phyloP scores from a whole-genome alignment of 2,888 invertebrate species.

The Aethes cnicana region DNA sequence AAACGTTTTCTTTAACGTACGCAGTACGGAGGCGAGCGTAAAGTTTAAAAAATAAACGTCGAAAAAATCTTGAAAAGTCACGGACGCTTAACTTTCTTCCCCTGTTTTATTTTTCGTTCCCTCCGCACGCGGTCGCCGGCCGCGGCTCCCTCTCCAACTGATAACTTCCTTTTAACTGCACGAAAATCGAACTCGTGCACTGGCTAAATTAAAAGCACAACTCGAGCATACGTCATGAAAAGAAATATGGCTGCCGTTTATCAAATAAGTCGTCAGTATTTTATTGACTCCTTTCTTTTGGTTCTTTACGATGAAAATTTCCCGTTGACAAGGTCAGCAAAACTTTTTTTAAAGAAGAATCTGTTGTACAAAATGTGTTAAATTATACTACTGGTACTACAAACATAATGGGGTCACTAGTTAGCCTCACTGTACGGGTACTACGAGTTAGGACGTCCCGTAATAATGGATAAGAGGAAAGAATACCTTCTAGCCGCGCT shows the following conservation, averaged over 20 bases:
- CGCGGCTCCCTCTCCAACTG: slow-evolving; percentile 68
- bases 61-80: slow-evolving; percentile 82
- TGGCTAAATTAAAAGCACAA: slow-evolving; percentile 76
- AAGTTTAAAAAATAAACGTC: slow-evolving; percentile 80
- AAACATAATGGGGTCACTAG: too few relatives aligned
- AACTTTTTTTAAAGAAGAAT: too few relatives aligned
- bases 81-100: slow-evolving; percentile 83
- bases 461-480: too few relatives aligned
- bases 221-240: slow-evolving; percentile 78
- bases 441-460: too few relatives aligned
- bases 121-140: slow-evolving; percentile 56
- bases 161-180: slow-evolving; percentile 80
- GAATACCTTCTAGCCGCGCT: too few relatives aligned
- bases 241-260: slow-evolving; percentile 68
- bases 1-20: slow-evolving; percentile 66
- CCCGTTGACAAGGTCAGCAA: too few relatives aligned
- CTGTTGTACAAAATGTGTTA: too few relatives aligned
- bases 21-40: slow-evolving; percentile 56
- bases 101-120: slow-evolving; percentile 80
- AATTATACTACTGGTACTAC: too few relatives aligned
- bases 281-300: too few relatives aligned
- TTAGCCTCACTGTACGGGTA: too few relatives aligned
- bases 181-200: slow-evolving; percentile 77
- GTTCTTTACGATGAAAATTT: too few relatives aligned
- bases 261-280: slow-evolving; percentile 54